Conservation (phyloP, 2,113 vertebrate genomes). For the Tenebrosternarchus preto region DNA sequence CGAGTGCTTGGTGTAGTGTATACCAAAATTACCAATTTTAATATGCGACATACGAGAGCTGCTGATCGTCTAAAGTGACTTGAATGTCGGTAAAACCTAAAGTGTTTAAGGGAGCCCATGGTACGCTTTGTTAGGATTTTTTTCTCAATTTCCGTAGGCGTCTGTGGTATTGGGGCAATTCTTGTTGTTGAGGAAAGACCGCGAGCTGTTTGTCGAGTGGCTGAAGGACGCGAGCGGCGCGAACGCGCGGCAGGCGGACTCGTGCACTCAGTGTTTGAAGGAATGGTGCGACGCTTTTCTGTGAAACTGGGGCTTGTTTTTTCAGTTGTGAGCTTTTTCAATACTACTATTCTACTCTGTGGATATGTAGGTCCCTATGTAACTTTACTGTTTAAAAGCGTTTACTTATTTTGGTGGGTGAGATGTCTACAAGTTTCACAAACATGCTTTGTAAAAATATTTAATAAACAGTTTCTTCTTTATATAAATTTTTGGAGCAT, state of each 20-base stretch:
- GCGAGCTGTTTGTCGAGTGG: conserved; percentile 70
- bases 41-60: too few relatives aligned
- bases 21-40: too few relatives aligned
- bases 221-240: conserved; percentile 67
- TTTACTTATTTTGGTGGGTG: neutral
- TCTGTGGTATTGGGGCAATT: conserved; percentile 72
- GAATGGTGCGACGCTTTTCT: conserved; percentile 74
- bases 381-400: neutral
- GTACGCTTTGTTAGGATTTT: too few relatives aligned
- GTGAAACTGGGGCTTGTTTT: conserved; percentile 46
- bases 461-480: too few relatives aligned
- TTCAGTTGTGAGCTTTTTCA: neutral
- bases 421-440: too few relatives aligned
- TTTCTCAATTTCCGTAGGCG: conserved; percentile 54
- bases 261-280: conserved; percentile 67
- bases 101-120: too few relatives aligned
- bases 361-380: neutral
- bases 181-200: conserved; percentile 70
- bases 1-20: too few relatives aligned
- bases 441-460: too few relatives aligned
- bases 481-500: too few relatives aligned
- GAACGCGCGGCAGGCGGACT: conserved; percentile 61
- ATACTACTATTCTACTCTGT: neutral
- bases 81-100: too few relatives aligned
- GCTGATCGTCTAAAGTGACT: too few relatives aligned